Conservation (phyloP, 2,888 invertebrate genomes). For the Oscheius sp. region DNA sequence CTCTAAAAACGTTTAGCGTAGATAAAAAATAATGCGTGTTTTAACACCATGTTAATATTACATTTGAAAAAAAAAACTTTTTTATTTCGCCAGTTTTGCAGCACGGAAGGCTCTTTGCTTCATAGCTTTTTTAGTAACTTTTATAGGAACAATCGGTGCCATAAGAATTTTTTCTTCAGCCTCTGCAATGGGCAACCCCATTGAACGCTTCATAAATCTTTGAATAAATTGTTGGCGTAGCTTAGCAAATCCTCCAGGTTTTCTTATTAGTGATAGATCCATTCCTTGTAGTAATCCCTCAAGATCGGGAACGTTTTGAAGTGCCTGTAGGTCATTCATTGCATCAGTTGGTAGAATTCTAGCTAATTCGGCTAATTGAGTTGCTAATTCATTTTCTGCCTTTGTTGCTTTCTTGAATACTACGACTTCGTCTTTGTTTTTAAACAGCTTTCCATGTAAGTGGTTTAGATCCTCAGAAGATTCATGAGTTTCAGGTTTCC, state of each 20-base stretch:
- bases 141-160: constrained; percentile 61
- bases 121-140: constrained; percentile 58
- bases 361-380: constrained; percentile 52
- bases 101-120: constrained; percentile 26
- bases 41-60: background rate
- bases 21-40: background rate
- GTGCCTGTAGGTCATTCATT: constrained; percentile 61
- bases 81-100: constrained; percentile 12
- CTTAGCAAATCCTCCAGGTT: constrained; percentile 66
- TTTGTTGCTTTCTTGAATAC: constrained; percentile 48
- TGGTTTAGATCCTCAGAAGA: background rate
- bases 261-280: constrained; percentile 64
- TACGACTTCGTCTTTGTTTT: constrained; percentile 36
- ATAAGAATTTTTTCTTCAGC: constrained; percentile 40
- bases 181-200: constrained; percentile 50
- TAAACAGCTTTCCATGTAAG: constrained; percentile 58
- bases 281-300: constrained; percentile 67
- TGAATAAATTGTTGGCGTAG: constrained; percentile 68
- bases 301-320: constrained; percentile 66
- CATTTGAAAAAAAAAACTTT: constrained; percentile 7
- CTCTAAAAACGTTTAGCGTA: constrained; percentile 43
- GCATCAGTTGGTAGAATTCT: constrained; percentile 60
- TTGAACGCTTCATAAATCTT: constrained; percentile 60
- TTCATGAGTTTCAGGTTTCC: background rate
- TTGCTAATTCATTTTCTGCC: constrained; percentile 48